A percentile compares a stretch with the other conserved stretches of the same genome.
These are phyloP conservation scores for Aporophyla lueneburgensis DNA, from an alignment of 2,888 invertebrate genomes.

Conservation along the genomic window DNA sequence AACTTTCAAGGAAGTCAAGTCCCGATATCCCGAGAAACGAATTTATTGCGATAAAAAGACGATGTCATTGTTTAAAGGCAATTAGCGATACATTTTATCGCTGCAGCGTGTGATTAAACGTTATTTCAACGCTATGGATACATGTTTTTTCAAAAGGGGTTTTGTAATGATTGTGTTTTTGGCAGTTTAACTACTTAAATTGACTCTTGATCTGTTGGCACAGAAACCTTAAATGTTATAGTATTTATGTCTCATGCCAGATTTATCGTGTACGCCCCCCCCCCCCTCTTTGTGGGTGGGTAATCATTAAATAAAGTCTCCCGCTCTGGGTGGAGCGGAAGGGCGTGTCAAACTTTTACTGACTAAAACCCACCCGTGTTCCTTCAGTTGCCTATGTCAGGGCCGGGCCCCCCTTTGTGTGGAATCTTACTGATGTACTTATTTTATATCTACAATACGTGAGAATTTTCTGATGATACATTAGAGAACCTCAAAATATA, in stretches of 20 bases:
- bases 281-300: too few species aligned
- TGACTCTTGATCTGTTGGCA: too few species aligned
- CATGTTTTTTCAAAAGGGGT: slow-evolving; percentile 29
- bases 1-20: slow-evolving; percentile 68
- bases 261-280: too few species aligned
- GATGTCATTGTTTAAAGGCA: slow-evolving; percentile 45
- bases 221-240: too few species aligned
- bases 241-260: too few species aligned
- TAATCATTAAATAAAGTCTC: too few species aligned
- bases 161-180: neutral
- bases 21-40: slow-evolving; percentile 42
- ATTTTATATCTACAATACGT: slow-evolving; percentile 20
- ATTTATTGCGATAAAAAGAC: slow-evolving; percentile 54
- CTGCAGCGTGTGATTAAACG: slow-evolving; percentile 30
- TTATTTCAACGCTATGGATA: slow-evolving; percentile 34
- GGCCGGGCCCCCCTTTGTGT: neutral
- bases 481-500: slow-evolving; percentile 7
- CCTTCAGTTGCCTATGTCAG: too few species aligned
- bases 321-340: too few species aligned
- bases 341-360: too few species aligned
- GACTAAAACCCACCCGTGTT: too few species aligned
- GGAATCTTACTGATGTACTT: slow-evolving; percentile 12
- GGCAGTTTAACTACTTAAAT: neutral
- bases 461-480: slow-evolving; percentile 24
- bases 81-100: slow-evolving; percentile 48